These are phyloP conservation scores for Urocynchramus pylzowi DNA, from an alignment of 2,113 vertebrate species.

Conservation along the genomic window DNA sequence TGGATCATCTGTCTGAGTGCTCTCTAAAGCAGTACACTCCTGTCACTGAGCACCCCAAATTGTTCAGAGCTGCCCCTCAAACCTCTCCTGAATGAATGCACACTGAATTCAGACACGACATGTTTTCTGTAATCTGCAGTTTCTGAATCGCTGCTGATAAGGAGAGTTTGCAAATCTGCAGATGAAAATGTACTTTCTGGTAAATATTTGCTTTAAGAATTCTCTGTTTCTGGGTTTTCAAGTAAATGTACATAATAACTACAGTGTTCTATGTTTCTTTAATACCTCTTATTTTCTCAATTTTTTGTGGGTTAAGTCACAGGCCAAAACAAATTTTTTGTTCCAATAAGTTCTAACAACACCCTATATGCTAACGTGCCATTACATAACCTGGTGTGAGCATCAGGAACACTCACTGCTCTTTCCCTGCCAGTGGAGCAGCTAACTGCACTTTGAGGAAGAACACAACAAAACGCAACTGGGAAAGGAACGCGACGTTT, in stretches of 20 bases:
- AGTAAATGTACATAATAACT: neutral
- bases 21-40: neutral
- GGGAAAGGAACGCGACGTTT: accelerated
- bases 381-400: neutral
- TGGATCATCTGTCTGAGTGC: neutral
- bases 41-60: neutral
- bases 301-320: neutral
- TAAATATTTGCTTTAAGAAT: neutral
- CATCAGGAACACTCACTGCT: neutral
- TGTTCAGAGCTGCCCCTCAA: neutral
- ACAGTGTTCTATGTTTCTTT: neutral
- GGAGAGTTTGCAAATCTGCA: neutral
- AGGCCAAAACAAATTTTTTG: neutral
- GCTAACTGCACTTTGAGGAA: neutral
- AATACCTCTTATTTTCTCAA: neutral
- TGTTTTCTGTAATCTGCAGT: neutral
- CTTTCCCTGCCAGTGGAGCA: neutral
- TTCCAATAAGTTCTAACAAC: neutral
- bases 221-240: neutral
- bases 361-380: neutral
- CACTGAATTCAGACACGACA: neutral
- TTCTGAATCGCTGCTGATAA: neutral
- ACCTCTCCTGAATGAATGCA: neutral
- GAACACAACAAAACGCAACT: neutral
- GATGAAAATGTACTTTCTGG: neutral